Base-by-base conservation (phyloP, 2,113 vertebrate genomes). In the Cyprinodon tularosa region DNA sequence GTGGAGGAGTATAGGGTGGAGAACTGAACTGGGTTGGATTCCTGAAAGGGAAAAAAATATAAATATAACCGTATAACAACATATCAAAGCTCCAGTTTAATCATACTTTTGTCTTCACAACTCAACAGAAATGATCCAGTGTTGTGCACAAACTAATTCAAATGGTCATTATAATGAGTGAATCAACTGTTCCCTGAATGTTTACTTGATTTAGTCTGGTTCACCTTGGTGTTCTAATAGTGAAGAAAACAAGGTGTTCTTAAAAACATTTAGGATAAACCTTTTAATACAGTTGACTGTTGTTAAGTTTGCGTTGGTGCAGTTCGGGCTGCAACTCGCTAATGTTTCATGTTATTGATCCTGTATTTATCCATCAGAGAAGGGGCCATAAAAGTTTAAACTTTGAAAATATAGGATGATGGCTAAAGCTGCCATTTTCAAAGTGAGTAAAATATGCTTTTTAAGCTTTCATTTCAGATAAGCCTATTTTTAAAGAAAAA, bases 11-110 rank as follows among this genome's bases (percentile, higher is more conserved):
- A 75, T 92, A 93, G 0, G 90, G 92, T 0, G 91, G 86, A 1
- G 93, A 77, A 0, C n/a, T 90, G 76, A 86, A 73, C 1, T 92
- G 85, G 22, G 93, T 93, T 0, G 91, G 77, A 5, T 72, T 88
- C 79, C 96, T 94, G 84, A 88, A 77, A 60, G 40, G 74, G 6
- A 0, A 40, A 62, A 64, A 61, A 6, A 20, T 3, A 62, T 0
- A 22, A 29, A 74, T 12, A 76, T 14, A 77, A 2, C 8, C 12
- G n/a, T n/a, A 1, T n/a, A n/a, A 20, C 42, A 42, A 42, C 42
- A 6, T 9, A 42, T 42, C 17, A 57, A 57, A 57, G n/a, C 50
- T 8, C 7, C n/a, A 9, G 50, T n/a, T 57, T 57, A 29, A 29
- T 29, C 29, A 29, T 29, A 29, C 29, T 29, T 29, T 29, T 29